Evolutionary conservation across 2,113 vertebrate species (phyloP).

Genomic region (Engraulis encrasicolus): DNA sequence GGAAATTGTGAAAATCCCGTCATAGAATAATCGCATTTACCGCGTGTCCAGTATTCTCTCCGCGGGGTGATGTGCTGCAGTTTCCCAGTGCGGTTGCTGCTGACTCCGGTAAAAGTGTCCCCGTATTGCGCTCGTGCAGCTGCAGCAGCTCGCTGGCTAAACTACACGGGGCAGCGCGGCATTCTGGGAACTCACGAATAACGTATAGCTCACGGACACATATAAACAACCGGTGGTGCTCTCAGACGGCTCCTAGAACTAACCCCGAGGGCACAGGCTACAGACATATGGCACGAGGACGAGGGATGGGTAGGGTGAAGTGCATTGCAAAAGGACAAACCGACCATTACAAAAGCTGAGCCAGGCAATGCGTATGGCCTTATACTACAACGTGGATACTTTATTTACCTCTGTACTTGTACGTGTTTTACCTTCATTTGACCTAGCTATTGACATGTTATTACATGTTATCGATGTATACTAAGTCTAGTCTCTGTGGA

Average conservation of each 20-base stretch:
- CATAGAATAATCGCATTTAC: conserved; percentile 8
- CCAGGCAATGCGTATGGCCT: background rate
- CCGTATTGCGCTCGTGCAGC: conserved; percentile 5
- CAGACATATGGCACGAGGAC: background rate
- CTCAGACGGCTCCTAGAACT: background rate
- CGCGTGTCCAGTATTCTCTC: background rate
- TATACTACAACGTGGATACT: no score
- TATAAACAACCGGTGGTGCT: background rate
- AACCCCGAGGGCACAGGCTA: background rate
- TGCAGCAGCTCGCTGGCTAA: conserved; percentile 21
- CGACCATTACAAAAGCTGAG: background rate
- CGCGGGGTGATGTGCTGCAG: conserved; percentile 17
- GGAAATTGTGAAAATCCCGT: background rate
- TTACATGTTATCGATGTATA: background rate
- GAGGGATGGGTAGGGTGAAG: background rate
- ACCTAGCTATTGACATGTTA: background rate
- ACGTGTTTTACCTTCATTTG: no score
- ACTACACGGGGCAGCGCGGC: conserved; percentile 29
- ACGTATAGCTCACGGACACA: conserved; percentile 24
- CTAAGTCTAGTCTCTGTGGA: background rate
- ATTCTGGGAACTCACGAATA: conserved; percentile 45
- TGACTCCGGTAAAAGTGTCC: conserved; percentile 29
- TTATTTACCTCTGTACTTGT: no score
- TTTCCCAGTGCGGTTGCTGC: conserved; percentile 25
- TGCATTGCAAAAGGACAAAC: background rate